Evolutionary conservation across 2,113 vertebrate species (phyloP).

Genomic region (Actinemys pallida): DNA sequence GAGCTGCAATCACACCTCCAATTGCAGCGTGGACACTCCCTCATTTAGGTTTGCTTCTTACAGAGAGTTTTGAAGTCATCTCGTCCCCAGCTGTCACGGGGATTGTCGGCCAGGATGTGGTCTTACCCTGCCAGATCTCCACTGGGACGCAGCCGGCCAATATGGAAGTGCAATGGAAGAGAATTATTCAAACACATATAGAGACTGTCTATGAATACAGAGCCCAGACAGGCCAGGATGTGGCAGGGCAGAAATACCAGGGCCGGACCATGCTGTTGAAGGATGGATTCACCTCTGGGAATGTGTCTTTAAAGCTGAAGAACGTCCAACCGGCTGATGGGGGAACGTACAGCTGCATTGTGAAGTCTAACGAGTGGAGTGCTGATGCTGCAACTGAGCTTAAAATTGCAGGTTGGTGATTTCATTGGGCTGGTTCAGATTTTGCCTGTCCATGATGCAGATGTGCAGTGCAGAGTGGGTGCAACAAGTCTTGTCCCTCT

Average conservation of each 20-base stretch:
- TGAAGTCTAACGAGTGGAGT: not conserved
- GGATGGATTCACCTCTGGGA: not conserved
- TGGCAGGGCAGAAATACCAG: not conserved
- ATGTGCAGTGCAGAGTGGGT: too few species aligned
- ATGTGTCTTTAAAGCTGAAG: not conserved
- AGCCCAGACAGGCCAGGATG: not conserved
- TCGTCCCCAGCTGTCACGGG: not conserved
- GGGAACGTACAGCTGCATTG: not conserved
- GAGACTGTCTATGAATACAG: not conserved
- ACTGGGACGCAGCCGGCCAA: not conserved
- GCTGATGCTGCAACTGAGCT: not conserved
- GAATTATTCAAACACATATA: not conserved
- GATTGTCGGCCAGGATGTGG: not conserved
- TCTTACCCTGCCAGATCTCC: not conserved
- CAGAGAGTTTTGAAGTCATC: not conserved
- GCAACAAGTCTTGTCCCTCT: too few species aligned
- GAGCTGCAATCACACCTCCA: too few species aligned
- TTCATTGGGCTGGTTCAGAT: not conserved
- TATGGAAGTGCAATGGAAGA: not conserved
- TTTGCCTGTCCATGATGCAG: too few species aligned
- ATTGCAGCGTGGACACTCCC: too few species aligned
- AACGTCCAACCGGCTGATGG: not conserved
- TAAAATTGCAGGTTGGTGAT: not conserved
- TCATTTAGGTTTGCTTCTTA: not conserved
- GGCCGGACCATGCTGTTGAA: not conserved